Base-by-base conservation (phyloP, 2,113 vertebrate species). In the Lanius ludovicianus region DNA sequence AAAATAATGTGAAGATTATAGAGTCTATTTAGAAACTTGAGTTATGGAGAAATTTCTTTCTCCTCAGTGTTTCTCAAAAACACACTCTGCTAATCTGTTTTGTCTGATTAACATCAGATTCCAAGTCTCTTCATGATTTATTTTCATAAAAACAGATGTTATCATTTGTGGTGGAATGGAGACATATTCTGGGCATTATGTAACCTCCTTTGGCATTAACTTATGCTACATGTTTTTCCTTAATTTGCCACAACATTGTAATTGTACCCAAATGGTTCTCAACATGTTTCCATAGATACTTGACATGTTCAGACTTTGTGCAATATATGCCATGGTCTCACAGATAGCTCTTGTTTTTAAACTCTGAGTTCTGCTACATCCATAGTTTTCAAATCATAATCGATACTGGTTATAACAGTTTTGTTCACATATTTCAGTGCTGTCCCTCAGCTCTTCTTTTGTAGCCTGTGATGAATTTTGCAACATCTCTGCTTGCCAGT, bases 111-210 rank as follows among this genome's bases (percentile, higher is more conserved):
- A 78, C 71, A 80, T 93, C 81, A 78, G 63, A 93, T 95, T 90
- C 73, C 55, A 68, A 92, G 57, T 84, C 71, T 79, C 64, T 79
- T 59, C 24, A 19, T 88, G 28, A 75, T 79, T 91, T 84, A 86
- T 96, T 96, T 87, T 89, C 39, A 30, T 57, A 89, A 76, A 87
- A 97, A 81, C 97, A 96, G 93, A 96, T 97, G 92, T 97, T 97
- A 97, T 85, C 55, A 1, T 95, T 96, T 93, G 79, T 94, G 70
- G 74, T 91, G 46, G 46, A 89, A 87, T 76, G 70, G 77, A 97
- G 85, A 93, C 85, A 90, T 96, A 68, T 42, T 94, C 89, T 93
- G 93, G 77, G 92, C 50, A 25, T 96, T 92, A 56, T 49, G 55
- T 95, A 97, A 93, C 82, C 86, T 95, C 57, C 69, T 90, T 93